Evolutionary conservation across 2,113 vertebrate species (phyloP).

Genomic region (Pangasianodon hypophthalmus): DNA sequence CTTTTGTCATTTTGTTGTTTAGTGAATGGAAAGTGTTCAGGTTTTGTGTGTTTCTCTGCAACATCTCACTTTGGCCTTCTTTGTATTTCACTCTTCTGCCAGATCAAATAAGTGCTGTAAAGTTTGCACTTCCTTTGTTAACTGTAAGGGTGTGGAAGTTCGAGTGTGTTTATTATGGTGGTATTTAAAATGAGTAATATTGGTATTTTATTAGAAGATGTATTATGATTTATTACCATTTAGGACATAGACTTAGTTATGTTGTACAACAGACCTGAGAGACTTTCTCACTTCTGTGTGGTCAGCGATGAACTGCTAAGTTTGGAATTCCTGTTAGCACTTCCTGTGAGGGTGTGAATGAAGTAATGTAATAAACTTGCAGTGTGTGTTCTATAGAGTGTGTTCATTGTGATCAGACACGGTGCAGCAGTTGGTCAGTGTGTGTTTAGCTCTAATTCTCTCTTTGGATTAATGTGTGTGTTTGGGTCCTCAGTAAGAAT

Average conservation of each 20-base stretch:
- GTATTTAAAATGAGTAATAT: neutral
- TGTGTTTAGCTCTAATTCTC: neutral
- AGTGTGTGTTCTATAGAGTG: neutral
- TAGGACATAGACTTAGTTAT: too few species aligned
- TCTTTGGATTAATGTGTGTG: neutral
- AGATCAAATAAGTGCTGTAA: neutral
- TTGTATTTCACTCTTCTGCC: neutral
- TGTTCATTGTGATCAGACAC: neutral
- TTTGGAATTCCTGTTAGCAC: neutral
- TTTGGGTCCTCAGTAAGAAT: conserved; percentile 4
- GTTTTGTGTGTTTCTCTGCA: too few species aligned
- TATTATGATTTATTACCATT: too few species aligned
- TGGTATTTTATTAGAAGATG: neutral
- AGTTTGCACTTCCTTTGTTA: neutral
- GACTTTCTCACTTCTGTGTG: neutral
- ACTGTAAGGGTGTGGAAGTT: neutral
- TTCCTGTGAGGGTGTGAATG: neutral
- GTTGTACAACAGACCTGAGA: too few species aligned
- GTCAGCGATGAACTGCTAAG: neutral
- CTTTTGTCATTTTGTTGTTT: too few species aligned
- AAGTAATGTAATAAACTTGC: neutral
- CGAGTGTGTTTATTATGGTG: neutral
- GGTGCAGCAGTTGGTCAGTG: neutral
- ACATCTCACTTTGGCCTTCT: neutral
- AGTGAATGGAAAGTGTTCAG: too few species aligned